Base-by-base conservation (phyloP, 2,113 vertebrate genomes). In the Leptobrachium ailaonicum region DNA sequence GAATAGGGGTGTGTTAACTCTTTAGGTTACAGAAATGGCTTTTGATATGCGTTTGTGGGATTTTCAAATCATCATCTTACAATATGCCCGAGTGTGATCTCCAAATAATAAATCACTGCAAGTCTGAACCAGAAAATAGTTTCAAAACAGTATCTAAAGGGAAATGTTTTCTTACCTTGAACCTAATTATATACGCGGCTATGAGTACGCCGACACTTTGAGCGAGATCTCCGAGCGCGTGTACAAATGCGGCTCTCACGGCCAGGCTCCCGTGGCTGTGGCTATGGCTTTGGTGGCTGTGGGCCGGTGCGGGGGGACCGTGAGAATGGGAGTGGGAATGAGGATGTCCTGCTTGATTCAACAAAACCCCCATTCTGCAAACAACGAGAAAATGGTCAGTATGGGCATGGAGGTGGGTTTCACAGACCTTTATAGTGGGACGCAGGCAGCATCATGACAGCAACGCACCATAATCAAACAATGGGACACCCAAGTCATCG, bases 191-290 rank as follows among this genome's bases (percentile, higher is more conserved):
- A 84, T 98, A 98, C 0, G 98, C 97, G 10, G 98, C 98, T 4
- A 98, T 90, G 0, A 99, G 95, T 56, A 99, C 97, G 0, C 98
- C 97, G 0, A 99, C 86, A 45, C 98, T 99, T 85, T 99, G 98
- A 0, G 98, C 91, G 82, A 99, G 92, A 86, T 99, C 98, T 13
- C 98, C 97, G 70, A 99, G 83, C 47, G 97, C 98, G 0, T 99
- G 98, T 4, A 99, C 96, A 83, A 98, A 98, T 0, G 98, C 98
- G 0, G 98, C 98, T 85, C 97, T 91, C 56, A 99, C 95, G 0
- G 96, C 96, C 80, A 99, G 90, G 88, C 95, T 99, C 82, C 93
- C 92, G 9, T 93, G 89, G 0, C 89, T 84, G 0, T 77, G 90
- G 54, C 91, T 84, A 0, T 89, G 87, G 54, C 90, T 84, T 0